These are phyloP conservation scores for Drosophila melanica DNA, from an alignment of 1,140 invertebrate genomes.

Conservation along the genomic window DNA sequence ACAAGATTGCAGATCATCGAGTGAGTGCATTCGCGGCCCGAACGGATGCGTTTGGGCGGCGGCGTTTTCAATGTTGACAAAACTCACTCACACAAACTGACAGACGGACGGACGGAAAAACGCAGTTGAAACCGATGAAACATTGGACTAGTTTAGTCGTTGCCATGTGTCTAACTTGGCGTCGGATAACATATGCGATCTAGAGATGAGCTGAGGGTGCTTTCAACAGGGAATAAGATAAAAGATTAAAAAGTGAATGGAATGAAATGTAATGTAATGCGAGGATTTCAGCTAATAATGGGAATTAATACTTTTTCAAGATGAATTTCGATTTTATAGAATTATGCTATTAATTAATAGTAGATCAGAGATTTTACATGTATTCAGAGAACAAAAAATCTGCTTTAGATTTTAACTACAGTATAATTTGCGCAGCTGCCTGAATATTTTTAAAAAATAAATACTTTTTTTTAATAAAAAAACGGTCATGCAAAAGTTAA, in stretches of 20 bases:
- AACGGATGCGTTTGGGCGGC: conserved; percentile 78
- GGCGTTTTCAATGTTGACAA: conserved; percentile 78
- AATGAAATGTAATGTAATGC: no score
- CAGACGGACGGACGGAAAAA: conserved; percentile 6
- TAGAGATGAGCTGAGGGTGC: conserved; percentile 48
- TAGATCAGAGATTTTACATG: no score
- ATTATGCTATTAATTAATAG: not conserved
- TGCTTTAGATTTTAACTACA: no score
- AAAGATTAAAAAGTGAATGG: conserved; percentile 1
- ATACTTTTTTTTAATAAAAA: no score
- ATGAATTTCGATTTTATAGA: not conserved
- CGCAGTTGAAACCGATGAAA: conserved; percentile 38
- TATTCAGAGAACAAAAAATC: no score
- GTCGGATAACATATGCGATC: conserved; percentile 56
- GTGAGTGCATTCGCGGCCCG: conserved; percentile 6
- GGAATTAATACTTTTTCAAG: not conserved
- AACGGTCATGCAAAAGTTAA: no score
- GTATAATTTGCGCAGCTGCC: no score
- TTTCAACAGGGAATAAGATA: conserved; percentile 14
- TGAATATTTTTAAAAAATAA: no score
- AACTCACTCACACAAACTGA: conserved; percentile 63
- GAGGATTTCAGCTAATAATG: not conserved
- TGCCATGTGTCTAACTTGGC: conserved; percentile 61
- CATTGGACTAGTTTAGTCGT: conserved; percentile 72
- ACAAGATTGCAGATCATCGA: conserved; percentile 63